phyloP scores from a whole-genome alignment of 2,113 vertebrate genomes.

The Bos taurus region DNA sequence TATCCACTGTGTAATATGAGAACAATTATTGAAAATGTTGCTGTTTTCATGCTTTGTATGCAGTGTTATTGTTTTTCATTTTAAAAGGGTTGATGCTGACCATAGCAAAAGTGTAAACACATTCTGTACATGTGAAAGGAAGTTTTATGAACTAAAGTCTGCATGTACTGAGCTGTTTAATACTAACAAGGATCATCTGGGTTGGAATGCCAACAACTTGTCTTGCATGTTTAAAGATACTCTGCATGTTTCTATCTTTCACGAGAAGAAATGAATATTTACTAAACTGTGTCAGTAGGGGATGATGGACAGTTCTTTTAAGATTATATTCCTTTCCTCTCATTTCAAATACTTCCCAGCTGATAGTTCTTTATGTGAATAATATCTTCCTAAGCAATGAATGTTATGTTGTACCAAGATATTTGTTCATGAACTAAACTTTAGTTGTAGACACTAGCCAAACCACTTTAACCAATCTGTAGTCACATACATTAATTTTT shows the following conservation, averaged over 20 bases:
- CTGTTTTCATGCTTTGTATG: neutral
- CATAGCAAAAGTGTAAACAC: conserved; percentile 36
- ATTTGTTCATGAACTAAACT: conserved; percentile 51
- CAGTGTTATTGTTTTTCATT: conserved; percentile 33
- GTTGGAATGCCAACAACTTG: conserved; percentile 41
- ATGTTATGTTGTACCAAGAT: conserved; percentile 29
- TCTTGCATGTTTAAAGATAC: conserved; percentile 57
- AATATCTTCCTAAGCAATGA: neutral
- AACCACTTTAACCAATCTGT: conserved; percentile 42
- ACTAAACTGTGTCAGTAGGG: neutral
- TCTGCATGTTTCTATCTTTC: conserved; percentile 49
- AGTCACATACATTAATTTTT: conserved; percentile 4
- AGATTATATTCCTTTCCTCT: neutral
- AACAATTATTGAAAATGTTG: neutral
- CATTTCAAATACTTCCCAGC: neutral
- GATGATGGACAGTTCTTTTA: neutral
- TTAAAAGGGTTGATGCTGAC: conserved; percentile 17
- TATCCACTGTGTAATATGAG: neutral
- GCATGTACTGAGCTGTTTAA: neutral
- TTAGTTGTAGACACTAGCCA: conserved; percentile 65
- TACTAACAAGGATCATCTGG: conserved; percentile 51
- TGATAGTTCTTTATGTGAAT: conserved; percentile 8
- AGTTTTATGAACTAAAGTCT: neutral
- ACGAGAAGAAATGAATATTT: conserved; percentile 47
- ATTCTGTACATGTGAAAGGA: neutral